Percentiles rank a stretch among this genome's conserved stretches.
phyloP scores from a whole-genome alignment of 2,113 vertebrate species.

The Calidris pugnax region DNA sequence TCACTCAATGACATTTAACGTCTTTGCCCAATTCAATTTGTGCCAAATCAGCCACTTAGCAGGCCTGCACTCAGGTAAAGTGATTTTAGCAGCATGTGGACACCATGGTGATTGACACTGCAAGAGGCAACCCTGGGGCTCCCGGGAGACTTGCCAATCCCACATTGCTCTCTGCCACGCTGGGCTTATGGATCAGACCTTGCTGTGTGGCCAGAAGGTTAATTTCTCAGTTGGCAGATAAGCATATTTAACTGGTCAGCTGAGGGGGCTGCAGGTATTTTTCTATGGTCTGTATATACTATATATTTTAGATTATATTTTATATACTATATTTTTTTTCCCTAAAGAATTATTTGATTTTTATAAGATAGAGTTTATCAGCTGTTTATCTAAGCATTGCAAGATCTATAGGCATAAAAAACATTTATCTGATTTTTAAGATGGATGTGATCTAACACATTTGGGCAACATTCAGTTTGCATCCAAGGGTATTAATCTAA shows the following conservation, averaged over 20 bases:
- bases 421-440: neutral
- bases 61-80: neutral
- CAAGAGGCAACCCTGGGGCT: neutral
- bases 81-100: neutral
- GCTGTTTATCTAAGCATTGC: neutral
- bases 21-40: slow-evolving; percentile 8
- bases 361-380: neutral
- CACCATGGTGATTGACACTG: neutral
- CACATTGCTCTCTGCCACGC: rapidly evolving
- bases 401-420: neutral
- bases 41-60: neutral
- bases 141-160: neutral
- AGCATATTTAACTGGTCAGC: neutral
- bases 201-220: neutral
- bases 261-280: neutral
- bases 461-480: neutral
- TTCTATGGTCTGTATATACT: neutral
- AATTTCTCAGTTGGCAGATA: neutral
- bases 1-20: neutral
- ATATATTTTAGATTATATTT: too few relatives aligned
- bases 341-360: neutral
- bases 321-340: neutral
- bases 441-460: neutral
- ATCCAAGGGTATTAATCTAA: neutral
- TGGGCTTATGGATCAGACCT: neutral